Evolutionary conservation across 2,797 vertebrate species (phyloP).

Genomic region (Pseudochirops corinnae): DNA sequence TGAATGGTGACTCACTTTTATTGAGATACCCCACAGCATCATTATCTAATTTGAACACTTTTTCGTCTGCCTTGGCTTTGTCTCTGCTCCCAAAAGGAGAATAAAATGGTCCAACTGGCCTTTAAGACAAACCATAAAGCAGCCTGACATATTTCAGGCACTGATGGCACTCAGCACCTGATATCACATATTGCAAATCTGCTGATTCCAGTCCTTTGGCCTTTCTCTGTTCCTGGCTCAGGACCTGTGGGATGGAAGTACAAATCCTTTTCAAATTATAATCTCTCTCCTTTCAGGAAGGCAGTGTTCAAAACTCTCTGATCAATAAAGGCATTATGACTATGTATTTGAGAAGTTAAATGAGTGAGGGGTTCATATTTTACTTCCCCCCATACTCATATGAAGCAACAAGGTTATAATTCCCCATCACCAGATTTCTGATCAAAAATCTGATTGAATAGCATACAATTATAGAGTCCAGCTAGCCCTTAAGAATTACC

Average conservation of each 20-base stretch:
- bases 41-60: not conserved
- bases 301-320: not conserved
- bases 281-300: not conserved
- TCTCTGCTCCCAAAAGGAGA: not conserved
- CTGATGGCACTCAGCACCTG: not conserved
- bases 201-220: not conserved
- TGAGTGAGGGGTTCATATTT: not conserved
- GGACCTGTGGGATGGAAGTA: not conserved
- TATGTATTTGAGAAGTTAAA: not conserved
- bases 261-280: not conserved
- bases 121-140: not conserved
- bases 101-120: not conserved
- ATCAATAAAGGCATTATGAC: not conserved
- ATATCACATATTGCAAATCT: constrained; percentile 12
- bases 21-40: not conserved
- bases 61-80: not conserved
- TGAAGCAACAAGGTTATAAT: not conserved
- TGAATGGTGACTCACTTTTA: not conserved
- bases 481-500: not conserved
- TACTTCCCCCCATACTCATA: not conserved
- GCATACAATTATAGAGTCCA: not conserved
- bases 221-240: not conserved
- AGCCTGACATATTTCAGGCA: constrained; percentile 5
- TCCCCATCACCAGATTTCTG: not conserved
- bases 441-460: not conserved